Evolutionary conservation across 2,888 invertebrate species (phyloP).

Genomic region (Trichopoda pennipes): DNA sequence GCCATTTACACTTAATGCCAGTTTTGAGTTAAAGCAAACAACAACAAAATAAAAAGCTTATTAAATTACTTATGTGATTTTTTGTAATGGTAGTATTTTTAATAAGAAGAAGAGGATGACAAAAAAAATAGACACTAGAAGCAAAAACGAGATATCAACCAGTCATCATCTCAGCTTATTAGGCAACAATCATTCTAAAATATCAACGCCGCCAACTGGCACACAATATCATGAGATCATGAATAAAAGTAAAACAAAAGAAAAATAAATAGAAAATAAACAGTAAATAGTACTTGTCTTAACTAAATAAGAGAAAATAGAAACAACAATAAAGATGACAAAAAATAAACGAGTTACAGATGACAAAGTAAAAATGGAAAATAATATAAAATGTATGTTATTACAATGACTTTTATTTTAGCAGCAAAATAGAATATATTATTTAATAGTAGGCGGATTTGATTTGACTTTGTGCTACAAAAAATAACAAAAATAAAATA

Average conservation of each 20-base stretch:
- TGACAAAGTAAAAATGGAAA: conserved; percentile 14
- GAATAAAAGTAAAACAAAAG: conserved; percentile 3
- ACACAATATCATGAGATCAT: conserved; percentile 64
- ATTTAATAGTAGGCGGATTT: no score
- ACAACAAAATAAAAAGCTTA: conserved; percentile 28
- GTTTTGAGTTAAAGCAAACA: conserved; percentile 9
- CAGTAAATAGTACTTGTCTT: conserved; percentile 43
- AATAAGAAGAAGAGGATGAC: conserved; percentile 47
- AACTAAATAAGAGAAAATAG: conserved; percentile 24
- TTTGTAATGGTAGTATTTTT: conserved; percentile 6
- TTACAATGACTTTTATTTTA: conserved; percentile 7
- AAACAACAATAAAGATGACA: conserved; percentile 25
- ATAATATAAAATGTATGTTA: neutral
- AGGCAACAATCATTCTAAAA: conserved; percentile 66
- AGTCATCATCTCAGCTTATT: conserved; percentile 64
- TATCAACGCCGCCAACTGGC: conserved; percentile 64
- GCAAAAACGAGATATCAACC: conserved; percentile 31
- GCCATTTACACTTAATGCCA: conserved; percentile 25
- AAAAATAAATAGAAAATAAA: conserved; percentile 2
- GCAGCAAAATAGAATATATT: neutral
- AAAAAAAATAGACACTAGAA: conserved; percentile 19
- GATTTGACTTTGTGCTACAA: no score
- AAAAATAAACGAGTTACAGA: conserved; percentile 28
- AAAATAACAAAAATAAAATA: no score
- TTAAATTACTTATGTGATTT: conserved; percentile 43